Base-by-base conservation (phyloP, 2,888 invertebrate species). In the Melinaea marsaeus region DNA sequence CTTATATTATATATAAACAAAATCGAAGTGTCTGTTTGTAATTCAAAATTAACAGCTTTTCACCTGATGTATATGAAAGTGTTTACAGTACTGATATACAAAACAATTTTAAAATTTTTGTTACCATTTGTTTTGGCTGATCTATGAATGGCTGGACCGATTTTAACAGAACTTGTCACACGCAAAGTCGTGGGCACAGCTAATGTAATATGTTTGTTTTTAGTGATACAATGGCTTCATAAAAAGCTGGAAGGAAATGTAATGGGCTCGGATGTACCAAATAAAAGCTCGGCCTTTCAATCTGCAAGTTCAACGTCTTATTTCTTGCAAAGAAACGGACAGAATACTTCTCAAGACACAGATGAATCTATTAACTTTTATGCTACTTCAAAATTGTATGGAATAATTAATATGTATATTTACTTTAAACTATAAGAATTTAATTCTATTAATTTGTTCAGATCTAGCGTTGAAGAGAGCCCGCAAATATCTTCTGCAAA, bases 211-310 rank as follows among this genome's bases (percentile, higher is more conserved):
- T 42, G 13, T 54, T 35, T n/a, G 54, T 63, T 62, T 63, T 58
- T 57, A 91, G 91, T 91, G 13, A 91, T 91, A 55, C 91, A 91
- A 74, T 91, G 91, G 91, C 78, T 91, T 22, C 91, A 91, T 70
- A 90, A 88, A 73, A 91, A 91, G 70, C 68, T 91, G 70, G 91
- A 91, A 66, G 81, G 81, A 4, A 72, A 66, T 54, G 70, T 74
- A 58, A 75, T 72, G 22, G 76, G 79, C 2, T 65, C 70, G n/a
- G 78, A 78, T 48, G 13, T 68, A 7, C 74, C 73, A 58, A 74
- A 66, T 62, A 83, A 73, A 65, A 69, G 56, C 64, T 59, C 62
- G 42, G 78, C 71, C 46, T 60, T 77, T 11, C 76, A 76, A 57
- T 71, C 74, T 11, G 81, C 81, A 2, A 75, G 74, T 68, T 90